These are phyloP conservation scores for Cecropterus lyciades DNA, from an alignment of 1,140 invertebrate species.

Conservation along the genomic window DNA sequence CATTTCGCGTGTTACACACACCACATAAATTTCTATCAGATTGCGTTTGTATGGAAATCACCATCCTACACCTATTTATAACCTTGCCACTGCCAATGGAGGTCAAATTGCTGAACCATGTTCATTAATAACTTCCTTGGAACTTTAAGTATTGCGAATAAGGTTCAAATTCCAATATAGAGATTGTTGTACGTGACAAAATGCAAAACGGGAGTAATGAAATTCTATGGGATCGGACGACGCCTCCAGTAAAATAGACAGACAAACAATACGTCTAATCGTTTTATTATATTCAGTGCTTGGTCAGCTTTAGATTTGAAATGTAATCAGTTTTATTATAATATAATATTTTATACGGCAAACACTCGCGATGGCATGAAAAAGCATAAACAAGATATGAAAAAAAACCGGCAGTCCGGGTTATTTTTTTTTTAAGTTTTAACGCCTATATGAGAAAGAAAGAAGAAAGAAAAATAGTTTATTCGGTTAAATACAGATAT, in stretches of 20 bases:
- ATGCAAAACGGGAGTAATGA: conserved; percentile 29
- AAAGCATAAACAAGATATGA: no score
- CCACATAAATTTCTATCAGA: conserved; percentile 22
- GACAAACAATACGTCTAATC: background rate
- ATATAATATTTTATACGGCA: no score
- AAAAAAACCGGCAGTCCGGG: no score
- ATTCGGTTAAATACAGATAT: no score
- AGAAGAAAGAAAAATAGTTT: no score
- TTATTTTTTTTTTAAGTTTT: no score
- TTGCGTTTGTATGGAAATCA: conserved; percentile 21
- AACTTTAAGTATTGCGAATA: background rate
- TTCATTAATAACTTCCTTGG: background rate
- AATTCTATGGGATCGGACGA: conserved; percentile 24
- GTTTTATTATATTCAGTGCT: no score
- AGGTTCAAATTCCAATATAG: conserved; percentile 8
- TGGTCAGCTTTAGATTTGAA: no score
- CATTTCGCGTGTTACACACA: conserved; percentile 3
- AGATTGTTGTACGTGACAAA: conserved; percentile 24
- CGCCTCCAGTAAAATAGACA: conserved; percentile 7
- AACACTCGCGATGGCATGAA: no score
- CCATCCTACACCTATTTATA: conserved; percentile 14
- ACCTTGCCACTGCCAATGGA: background rate
- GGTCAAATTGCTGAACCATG: background rate
- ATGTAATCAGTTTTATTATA: no score
- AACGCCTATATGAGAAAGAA: no score